Evolutionary conservation across 2,888 invertebrate species (phyloP), one percentile per base, ranked within the genome.

Genomic region (Morpho deidamia): DNA sequence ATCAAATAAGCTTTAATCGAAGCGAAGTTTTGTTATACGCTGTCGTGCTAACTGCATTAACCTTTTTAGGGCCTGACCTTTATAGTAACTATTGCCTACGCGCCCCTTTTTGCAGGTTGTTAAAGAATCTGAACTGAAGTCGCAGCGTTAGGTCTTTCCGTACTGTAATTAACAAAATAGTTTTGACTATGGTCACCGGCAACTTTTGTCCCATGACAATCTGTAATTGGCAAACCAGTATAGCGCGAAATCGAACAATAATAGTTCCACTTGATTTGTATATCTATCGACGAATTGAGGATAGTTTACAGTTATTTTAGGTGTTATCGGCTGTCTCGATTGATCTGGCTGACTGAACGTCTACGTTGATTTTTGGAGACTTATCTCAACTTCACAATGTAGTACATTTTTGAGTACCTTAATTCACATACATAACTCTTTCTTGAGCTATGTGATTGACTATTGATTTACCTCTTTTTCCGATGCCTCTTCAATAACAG

Each of bases 111-210:
- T 95, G 95, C 90, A 94, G 92, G 92, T 94, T 94, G 93, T 95
- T 96, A 95, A 96, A 96, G 94, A 96, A 96, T 93, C 96, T 94
- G 95, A 95, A 96, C 93, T 95, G 95, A 91, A 96, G 95, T 92
- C 96, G 95, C 94, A 96, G 94, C 92, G 95, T 95, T 94, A 96
- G 94, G 92, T 96, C 96, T 96, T 96, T 96, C 94, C 96, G 95
- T 95, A 96, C 96, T 96, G 95, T 86, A 92, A 92, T 90, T 90
- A 91, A 91, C 83, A 92, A 85, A 72, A 82, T 69, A 77, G 70
- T n/a, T 74, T 74, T 82, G 78, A 80, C 77, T 78, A 75, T 70
- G 72, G 66, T 63, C 66, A 59, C 62, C 5, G 23, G 23, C 23
- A 23, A 54, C 51, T 48, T 47, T 51, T 57, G 61, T 55, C 46